A percentile compares a stretch with the other conserved stretches of the same genome.
phyloP scores from a whole-genome alignment of 2,888 invertebrate species.

The Vesta saturnalis region DNA sequence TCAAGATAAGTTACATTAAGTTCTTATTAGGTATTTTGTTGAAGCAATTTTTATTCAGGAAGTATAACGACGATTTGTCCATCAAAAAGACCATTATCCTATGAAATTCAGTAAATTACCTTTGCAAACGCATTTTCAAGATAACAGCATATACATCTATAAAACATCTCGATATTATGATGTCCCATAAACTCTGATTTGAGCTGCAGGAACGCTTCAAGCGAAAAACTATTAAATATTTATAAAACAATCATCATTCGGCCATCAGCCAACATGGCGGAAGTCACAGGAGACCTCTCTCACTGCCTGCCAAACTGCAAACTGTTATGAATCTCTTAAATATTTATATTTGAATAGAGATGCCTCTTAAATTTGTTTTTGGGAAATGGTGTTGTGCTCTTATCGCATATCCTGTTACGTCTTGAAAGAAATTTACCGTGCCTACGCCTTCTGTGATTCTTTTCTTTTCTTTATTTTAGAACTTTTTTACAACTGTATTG shows the following conservation, averaged over 20 bases:
- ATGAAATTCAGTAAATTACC: conserved; percentile 58
- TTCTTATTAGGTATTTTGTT: neutral
- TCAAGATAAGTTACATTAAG: too few species aligned
- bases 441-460: conserved; percentile 7
- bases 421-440: conserved; percentile 11
- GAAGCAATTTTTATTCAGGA: conserved; percentile 23
- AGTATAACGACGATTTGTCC: conserved; percentile 24
- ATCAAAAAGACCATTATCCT: conserved; percentile 54
- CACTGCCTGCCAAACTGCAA: conserved; percentile 56
- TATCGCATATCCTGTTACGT: conserved; percentile 19
- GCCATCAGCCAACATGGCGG: conserved; percentile 64
- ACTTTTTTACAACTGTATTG: neutral
- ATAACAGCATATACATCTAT: conserved; percentile 61
- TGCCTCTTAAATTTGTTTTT: conserved; percentile 63
- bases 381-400: conserved; percentile 41
- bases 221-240: conserved; percentile 60
- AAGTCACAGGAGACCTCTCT: conserved; percentile 56
- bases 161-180: conserved; percentile 63
- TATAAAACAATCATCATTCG: conserved; percentile 65
- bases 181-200: conserved; percentile 65
- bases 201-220: conserved; percentile 56
- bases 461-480: neutral
- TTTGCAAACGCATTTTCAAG: conserved; percentile 50
- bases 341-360: conserved; percentile 64
- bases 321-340: conserved; percentile 64